These are phyloP conservation scores for Troides helena DNA, from an alignment of 2,888 invertebrate species.

Conservation along the genomic window DNA sequence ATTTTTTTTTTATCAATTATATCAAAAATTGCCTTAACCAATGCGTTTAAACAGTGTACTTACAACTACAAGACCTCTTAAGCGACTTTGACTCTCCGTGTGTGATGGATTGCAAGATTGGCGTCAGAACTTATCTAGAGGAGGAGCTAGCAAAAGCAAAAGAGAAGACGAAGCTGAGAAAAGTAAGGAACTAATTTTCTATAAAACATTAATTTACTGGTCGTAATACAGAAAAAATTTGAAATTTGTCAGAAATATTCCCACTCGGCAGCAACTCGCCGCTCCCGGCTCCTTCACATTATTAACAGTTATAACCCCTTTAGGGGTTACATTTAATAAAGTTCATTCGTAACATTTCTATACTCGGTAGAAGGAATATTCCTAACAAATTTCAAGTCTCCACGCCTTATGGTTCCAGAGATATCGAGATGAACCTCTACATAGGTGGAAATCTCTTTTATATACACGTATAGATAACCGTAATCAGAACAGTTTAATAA, in stretches of 20 bases:
- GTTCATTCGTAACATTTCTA: no score
- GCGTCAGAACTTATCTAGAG: conserved; percentile 95
- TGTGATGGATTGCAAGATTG: conserved; percentile 98
- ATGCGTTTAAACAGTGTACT: conserved; percentile 78
- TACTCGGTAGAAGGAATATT: no score
- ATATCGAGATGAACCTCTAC: no score
- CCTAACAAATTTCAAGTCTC: no score
- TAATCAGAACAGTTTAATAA: background rate
- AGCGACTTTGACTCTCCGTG: conserved; percentile 95
- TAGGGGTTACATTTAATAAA: no score
- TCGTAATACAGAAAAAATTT: background rate
- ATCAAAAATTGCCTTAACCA: conserved; percentile 50
- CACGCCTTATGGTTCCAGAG: no score
- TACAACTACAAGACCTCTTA: conserved; percentile 95
- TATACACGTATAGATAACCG: no score
- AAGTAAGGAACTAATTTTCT: conserved; percentile 77
- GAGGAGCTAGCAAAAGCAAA: conserved; percentile 97
- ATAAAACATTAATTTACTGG: background rate
- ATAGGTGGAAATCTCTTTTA: no score
- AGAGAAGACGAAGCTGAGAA: conserved; percentile 94
- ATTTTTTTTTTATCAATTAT: background rate
- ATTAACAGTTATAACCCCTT: no score
- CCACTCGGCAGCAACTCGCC: no score
- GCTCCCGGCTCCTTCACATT: no score
- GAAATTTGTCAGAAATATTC: no score